Evolutionary conservation across 2,113 vertebrate species (phyloP).

Genomic region (Colinus virginianus): DNA sequence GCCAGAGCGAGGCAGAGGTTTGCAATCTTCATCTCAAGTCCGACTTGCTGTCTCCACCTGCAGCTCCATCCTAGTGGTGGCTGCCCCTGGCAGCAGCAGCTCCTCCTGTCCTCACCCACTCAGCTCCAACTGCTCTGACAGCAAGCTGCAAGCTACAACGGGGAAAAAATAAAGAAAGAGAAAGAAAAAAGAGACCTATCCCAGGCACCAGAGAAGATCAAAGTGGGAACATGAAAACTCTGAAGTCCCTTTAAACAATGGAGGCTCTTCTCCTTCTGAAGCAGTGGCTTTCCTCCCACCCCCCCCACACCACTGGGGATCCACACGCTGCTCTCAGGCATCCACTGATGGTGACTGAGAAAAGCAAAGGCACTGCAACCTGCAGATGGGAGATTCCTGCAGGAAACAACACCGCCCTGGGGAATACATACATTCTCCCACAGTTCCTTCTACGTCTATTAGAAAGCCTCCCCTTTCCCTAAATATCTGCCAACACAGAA

Average conservation of each 20-base stretch:
- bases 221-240: not conserved
- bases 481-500: not conserved
- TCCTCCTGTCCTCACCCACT: not conserved
- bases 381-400: not conserved
- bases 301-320: not conserved
- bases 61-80: rapidly evolving
- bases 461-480: not conserved
- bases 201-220: not conserved
- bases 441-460: not conserved
- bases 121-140: not conserved
- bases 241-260: not conserved
- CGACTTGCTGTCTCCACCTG: not conserved
- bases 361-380: not conserved
- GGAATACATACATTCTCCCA: not conserved
- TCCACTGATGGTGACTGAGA: not conserved
- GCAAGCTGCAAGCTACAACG: not conserved
- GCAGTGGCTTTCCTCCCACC: not conserved
- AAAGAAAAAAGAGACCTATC: not conserved
- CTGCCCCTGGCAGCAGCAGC: not conserved
- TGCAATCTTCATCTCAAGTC: not conserved
- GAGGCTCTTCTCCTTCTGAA: not conserved
- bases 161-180: not conserved
- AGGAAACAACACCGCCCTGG: not conserved
- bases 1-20: not conserved
- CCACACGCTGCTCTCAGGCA: not conserved